Conservation (phyloP, 2,797 vertebrate species). For the Siniperca scherzeri region DNA sequence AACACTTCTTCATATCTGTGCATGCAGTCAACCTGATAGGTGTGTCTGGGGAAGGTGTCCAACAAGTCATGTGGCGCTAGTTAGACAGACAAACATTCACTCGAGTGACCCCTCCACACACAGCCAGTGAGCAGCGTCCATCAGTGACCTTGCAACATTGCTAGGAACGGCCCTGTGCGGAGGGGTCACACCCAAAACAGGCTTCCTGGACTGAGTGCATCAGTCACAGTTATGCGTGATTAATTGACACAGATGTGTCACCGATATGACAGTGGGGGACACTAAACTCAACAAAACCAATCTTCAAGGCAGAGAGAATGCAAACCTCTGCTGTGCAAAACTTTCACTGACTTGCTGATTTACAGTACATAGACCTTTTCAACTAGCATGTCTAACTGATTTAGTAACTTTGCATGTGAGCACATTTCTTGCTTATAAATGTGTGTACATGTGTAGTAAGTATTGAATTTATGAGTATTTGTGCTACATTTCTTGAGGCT, state of each 20-base stretch:
- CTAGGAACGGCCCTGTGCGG: constrained; percentile 9
- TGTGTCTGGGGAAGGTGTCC: neutral
- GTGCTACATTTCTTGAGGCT: constrained; percentile 26
- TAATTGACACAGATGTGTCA: constrained; percentile 54
- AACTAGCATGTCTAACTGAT: neutral
- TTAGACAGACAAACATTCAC: constrained; percentile 4
- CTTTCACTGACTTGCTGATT: constrained; percentile 8
- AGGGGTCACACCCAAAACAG: constrained; percentile 43
- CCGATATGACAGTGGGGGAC: neutral
- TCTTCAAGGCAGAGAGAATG: constrained; percentile 9
- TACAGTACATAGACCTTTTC: neutral
- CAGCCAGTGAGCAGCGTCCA: neutral
- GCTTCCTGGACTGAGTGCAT: constrained; percentile 36
- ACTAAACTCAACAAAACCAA: neutral
- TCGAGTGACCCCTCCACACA: neutral
- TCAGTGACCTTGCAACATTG: constrained; percentile 29
- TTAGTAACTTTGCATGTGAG: neutral
- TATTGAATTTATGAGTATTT: constrained; percentile 4
- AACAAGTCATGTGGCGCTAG: neutral
- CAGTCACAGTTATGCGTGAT: constrained; percentile 43
- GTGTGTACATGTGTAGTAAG: neutral
- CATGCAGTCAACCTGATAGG: neutral
- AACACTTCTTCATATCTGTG: neutral
- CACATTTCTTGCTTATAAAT: constrained; percentile 17
- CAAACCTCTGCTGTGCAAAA: neutral